Conservation (phyloP, 2,888 invertebrate genomes). For the Nipponacmea schrenckii region DNA sequence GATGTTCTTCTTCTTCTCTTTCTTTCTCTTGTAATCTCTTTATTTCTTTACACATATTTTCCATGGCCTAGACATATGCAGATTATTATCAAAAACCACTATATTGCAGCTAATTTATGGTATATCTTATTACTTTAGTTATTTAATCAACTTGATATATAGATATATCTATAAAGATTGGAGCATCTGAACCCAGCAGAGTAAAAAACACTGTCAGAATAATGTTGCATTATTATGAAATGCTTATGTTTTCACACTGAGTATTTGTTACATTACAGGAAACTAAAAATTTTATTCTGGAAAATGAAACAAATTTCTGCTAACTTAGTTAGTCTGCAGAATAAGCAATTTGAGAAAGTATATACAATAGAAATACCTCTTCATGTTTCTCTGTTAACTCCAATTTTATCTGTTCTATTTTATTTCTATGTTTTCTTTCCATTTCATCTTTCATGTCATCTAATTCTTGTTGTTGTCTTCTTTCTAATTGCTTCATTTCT, state of each 20-base stretch:
- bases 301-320: background rate
- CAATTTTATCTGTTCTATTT: conserved; percentile 39
- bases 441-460: conserved; percentile 54
- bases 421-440: conserved; percentile 54
- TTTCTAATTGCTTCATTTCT: conserved; percentile 46
- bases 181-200: too few species aligned
- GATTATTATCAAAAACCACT: background rate
- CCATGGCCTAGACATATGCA: conserved; percentile 41
- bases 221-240: too few species aligned
- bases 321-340: background rate
- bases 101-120: background rate
- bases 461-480: conserved; percentile 49
- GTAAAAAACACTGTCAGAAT: too few species aligned
- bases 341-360: background rate
- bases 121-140: background rate
- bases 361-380: conserved; percentile 34
- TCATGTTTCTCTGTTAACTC: conserved; percentile 49
- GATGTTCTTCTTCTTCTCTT: conserved; percentile 51
- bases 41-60: conserved; percentile 47
- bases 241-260: too few species aligned
- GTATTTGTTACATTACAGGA: too few species aligned
- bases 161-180: background rate
- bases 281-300: too few species aligned
- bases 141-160: background rate
- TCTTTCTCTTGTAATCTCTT: conserved; percentile 52